Conservation (phyloP, 2,888 invertebrate species). For the Drosophila mimetica region DNA sequence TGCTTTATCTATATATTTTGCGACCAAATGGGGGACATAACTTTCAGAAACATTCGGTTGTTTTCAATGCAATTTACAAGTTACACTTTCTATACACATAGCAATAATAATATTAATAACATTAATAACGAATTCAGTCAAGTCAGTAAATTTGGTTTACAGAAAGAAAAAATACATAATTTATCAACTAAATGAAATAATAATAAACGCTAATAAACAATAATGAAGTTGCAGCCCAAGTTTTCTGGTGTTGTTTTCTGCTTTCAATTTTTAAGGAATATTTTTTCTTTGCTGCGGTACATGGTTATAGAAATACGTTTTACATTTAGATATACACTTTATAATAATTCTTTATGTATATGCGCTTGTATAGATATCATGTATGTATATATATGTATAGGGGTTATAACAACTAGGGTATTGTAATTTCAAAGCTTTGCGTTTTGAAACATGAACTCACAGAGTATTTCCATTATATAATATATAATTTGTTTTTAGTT, state of each 20-base stretch:
- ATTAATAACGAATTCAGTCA: conserved; percentile 80
- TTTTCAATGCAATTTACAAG: conserved; percentile 68
- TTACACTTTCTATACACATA: conserved; percentile 48
- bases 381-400: conserved; percentile 45
- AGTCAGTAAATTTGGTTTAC: conserved; percentile 80
- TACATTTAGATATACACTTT: conserved; percentile 66
- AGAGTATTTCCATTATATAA: conserved; percentile 77
- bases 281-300: conserved; percentile 37
- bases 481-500: conserved; percentile 56
- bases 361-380: conserved; percentile 46
- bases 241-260: conserved; percentile 26
- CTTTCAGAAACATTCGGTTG: conserved; percentile 21
- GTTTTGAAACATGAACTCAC: conserved; percentile 77
- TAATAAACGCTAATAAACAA: conserved; percentile 50
- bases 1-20: conserved; percentile 41
- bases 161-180: conserved; percentile 63
- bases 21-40: conserved; percentile 35
- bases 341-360: conserved; percentile 37
- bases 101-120: conserved; percentile 74
- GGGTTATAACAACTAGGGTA: conserved; percentile 66
- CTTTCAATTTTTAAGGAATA: conserved; percentile 44
- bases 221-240: conserved; percentile 34
- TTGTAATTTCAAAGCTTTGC: conserved; percentile 71
- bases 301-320: conserved; percentile 50
- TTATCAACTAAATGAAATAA: conserved; percentile 50